Base-by-base conservation (phyloP, 2,888 invertebrate species). In the Myopa testacea region DNA sequence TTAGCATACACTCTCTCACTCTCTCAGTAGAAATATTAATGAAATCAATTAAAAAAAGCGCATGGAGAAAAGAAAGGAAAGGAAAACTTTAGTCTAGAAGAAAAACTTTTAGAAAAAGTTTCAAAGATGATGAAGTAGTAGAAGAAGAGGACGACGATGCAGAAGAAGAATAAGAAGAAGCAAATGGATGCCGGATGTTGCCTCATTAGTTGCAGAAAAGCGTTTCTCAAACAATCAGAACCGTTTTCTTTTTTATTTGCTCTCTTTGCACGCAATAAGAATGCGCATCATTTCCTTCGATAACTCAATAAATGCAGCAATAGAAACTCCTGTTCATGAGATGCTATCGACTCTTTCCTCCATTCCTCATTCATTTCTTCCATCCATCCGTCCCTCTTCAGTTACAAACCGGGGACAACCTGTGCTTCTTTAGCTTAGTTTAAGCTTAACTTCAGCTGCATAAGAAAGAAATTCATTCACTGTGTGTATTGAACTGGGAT, bases 131-230 rank as follows among this genome's bases (percentile, higher is more conserved):
- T 8, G 63, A 63, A 63, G 37, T 12, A 63, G 34, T 37, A 12
- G 3, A 63, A 63, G 45, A 45, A 8, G 10, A 6, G 45, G 10
- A 45, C 7, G 10, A 45, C 6, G 10, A 45, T 45, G 10, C 45
- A 10, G 10, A 45, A 10, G 6, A 45, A 45, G 45, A 45, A 45
- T 4, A 67, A 16, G 40, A 4, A 38, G 67, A 16, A 40, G 67
- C 40, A 67, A 8, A 40, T n/a, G n/a, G 37, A n/a, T 67, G 67
- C 40, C 6, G 50, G 45, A 69, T 40, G 16, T 50, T 26, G 45
- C 50, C 69, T 69, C 69, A 69, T 69, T 69, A 69, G 52, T 40
- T 69, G 69, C 50, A 69, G 50, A 69, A 69, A 69, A 52, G 37
- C 37, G 45, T 40, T n/a, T 40, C 40, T 12, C 38, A 67, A 40